Evolutionary conservation across 2,888 invertebrate species (phyloP), one percentile per base, ranked within the genome.

Genomic region (Dione vanillae): DNA sequence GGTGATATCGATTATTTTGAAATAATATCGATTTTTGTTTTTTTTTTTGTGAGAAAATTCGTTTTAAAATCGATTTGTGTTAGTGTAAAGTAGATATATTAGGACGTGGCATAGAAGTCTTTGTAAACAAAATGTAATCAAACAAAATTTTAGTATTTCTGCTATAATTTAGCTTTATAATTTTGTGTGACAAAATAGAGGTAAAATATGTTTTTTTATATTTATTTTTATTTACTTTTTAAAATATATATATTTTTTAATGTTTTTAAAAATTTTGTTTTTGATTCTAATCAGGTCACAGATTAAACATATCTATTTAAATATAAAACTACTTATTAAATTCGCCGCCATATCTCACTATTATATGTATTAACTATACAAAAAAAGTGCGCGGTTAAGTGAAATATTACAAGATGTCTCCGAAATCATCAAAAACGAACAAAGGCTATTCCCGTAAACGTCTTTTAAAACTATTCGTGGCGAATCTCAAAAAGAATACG

Each of bases 401-500:
- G 27, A 45, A 35, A 16, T 35, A 73, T 49, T 73, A 54, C 27
- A 54, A 72, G 85, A 82, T 88, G 87, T 76, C 83, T 2, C 65
- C 77, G 27, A 88, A 83, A 81, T 69, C 73, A 9, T 66, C 67
- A 41, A 67, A 68, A 52, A 61, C 59, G 41, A 70, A 83, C 20
- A 66, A 84, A 75, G 85, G 81, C 43, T 78, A 80, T 11, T 78
- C 87, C 7, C 80, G 82, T 64, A 90, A 86, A 68, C 76, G 79
- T 20, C 59, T 92, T 1, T 45, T 92, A 0, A 87, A 82, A 77
- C 66, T 84, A 10, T 92, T 92, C 77, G 82, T 87, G 0, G 79
- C 77, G 37, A 88, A 83, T 54, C 70, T 92, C 16, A 92, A 91
- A 78, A 90, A 85, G 74, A 93, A 92, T 74, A 92, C 92, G 0